phyloP scores from a whole-genome alignment of 2,113 vertebrate species.

The Bos taurus region ARS-UCD2.0 NC_037334.1:34379001-34379500 shows the following conservation, averaged over 20 bases:
- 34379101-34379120: not conserved
- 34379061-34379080: not conserved
- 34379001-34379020: not conserved
- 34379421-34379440: not conserved
- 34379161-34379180: constrained; percentile 1
- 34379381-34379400: not conserved
- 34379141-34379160: not conserved
- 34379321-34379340: not conserved
- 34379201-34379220: not conserved
- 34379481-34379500: not conserved
- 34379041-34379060: not conserved
- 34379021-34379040: not conserved
- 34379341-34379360: not conserved
- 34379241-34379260: not conserved
- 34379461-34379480: not conserved
- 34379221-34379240: not conserved
- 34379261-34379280: not conserved
- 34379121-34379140: not conserved
- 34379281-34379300: not conserved
- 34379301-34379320: not conserved
- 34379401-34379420: constrained; percentile 19
- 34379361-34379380: not conserved
- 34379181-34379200: not conserved
- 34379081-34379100: not conserved
- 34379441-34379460: constrained; percentile 2